Base-by-base conservation (phyloP, 2,888 invertebrate genomes). In the Phaedon cochleariae region DNA sequence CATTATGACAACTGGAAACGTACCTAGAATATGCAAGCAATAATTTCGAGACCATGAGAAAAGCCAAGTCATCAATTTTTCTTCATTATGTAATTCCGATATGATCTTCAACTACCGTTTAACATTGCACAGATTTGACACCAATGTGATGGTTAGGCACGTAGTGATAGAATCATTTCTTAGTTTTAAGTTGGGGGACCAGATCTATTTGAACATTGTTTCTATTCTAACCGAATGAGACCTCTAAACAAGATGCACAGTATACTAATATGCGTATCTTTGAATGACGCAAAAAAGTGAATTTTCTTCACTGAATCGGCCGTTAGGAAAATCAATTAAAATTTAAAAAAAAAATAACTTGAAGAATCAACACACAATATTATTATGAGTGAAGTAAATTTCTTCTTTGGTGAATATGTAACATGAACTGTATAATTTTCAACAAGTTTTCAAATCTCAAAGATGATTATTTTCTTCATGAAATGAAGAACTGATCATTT, bases 111-210 rank as follows among this genome's bases (percentile, higher is more conserved):
- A 45, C 26, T 15, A 12, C 21, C 17, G 45, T 26, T 46, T 15
- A 1, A 57, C 57, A 57, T 9, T 22, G 10, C 17, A 45, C 45
- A 57, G 12, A 26, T 26, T 22, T 26, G 15, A 45, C 26, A 54
- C 26, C 54, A 48, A 37, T 64, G 59, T 60, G 61, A 65, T 61
- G 57, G 34, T 59, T 53, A 65, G 65, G 65, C 65, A 60, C 65
- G 55, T 65, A 58, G 65, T 65, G 60, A 65, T 52, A 60, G 54
- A 62, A 63, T 45, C 9, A 10, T 18, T 48, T 48, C 2, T 48
- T 20, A 21, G 18, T 9, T 10, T 15, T 1, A 21, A 48, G n/a
- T 20, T 20, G 5, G 48, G 4, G 12, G 17, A 10, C 22, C 22
- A 22, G 12, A 20, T 20, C 20, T 41, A 41, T 41, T 41, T 2